A percentile compares a stretch with the other conserved stretches of the same genome.
Conservation (phyloP, 2,797 vertebrate species). For the Paratrypauchen microcephalus region DNA sequence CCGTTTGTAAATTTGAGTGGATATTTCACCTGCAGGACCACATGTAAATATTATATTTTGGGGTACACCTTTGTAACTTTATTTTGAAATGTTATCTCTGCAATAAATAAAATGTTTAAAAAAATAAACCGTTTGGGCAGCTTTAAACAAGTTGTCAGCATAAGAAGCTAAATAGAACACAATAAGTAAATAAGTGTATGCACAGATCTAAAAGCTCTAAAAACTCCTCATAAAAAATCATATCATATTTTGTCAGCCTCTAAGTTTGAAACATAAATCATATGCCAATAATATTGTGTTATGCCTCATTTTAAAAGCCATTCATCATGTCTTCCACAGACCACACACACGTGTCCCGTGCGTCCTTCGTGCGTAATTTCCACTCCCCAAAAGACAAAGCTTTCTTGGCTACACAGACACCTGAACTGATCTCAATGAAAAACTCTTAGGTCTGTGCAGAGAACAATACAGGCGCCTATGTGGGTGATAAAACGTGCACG, state of each 20-base stretch:
- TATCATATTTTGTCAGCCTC: background rate
- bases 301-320: background rate
- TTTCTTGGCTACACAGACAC: background rate
- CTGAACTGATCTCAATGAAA: background rate
- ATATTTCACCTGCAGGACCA: background rate
- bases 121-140: too few relatives aligned
- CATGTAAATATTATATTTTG: background rate
- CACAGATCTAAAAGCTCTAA: too few relatives aligned
- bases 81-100: background rate
- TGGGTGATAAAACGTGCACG: constrained; percentile 3
- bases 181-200: too few relatives aligned
- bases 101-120: background rate
- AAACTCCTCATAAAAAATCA: background rate
- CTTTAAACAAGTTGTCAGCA: background rate
- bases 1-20: background rate
- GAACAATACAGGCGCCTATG: constrained; percentile 38
- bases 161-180: background rate
- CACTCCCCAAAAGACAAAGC: background rate
- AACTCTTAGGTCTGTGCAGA: background rate
- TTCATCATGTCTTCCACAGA: background rate
- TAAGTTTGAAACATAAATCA: background rate
- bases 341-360: background rate
- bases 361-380: constrained; percentile 9
- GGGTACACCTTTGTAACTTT: background rate
- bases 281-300: background rate